Evolutionary conservation across 2,113 vertebrate genomes (phyloP).

Genomic region (Clarias gariepinus): DNA sequence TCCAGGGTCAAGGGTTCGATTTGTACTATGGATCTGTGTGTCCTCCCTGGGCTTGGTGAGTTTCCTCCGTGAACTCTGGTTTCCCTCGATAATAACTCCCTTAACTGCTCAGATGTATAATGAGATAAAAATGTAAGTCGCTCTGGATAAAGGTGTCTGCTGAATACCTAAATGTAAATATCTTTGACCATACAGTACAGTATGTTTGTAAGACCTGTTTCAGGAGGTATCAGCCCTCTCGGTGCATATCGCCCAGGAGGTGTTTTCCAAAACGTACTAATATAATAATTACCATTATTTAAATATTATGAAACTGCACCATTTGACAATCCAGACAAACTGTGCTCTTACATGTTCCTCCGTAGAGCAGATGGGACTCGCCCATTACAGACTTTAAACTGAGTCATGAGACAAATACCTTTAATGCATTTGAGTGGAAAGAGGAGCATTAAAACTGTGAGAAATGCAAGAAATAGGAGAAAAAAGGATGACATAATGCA

Average conservation of each 20-base stretch:
- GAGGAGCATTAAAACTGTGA: conserved; percentile 2
- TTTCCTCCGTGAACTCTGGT: too few species aligned
- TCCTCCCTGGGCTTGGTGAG: too few species aligned
- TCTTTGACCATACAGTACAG: background rate
- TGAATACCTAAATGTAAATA: background rate
- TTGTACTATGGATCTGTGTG: too few species aligned
- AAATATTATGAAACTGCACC: background rate
- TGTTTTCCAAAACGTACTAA: background rate
- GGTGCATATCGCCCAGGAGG: background rate
- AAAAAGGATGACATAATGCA: background rate
- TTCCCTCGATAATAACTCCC: too few species aligned
- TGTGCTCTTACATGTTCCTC: conserved; percentile 16
- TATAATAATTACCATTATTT: conserved; percentile 2
- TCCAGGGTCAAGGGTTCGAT: too few species aligned
- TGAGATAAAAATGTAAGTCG: too few species aligned
- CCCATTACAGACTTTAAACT: background rate
- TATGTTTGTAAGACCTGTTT: background rate
- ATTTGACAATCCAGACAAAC: conserved; percentile 3
- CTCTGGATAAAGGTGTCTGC: too few species aligned
- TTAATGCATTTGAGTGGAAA: conserved; percentile 29
- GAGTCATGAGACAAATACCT: background rate
- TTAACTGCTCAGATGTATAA: too few species aligned
- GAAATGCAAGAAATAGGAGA: background rate
- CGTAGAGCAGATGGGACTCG: conserved; percentile 16
- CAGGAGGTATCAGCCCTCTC: background rate